Evolutionary conservation across 1,140 invertebrate genomes (phyloP).

Genomic region (Trichonephila inaurata): DNA sequence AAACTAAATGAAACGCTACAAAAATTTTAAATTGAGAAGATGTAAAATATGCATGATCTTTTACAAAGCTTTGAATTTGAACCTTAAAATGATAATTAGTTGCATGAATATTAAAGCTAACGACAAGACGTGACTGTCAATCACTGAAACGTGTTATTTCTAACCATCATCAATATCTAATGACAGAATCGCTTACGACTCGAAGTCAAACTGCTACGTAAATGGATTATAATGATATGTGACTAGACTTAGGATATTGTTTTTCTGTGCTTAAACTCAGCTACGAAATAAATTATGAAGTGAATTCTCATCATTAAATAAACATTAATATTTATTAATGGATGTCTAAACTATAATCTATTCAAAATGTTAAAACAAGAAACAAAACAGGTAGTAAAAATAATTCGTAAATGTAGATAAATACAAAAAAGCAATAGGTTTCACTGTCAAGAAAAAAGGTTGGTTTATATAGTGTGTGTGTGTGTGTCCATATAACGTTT

Average conservation of each 20-base stretch:
- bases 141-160: slow-evolving; percentile 1
- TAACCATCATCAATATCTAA: slow-evolving; percentile 29
- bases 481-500: too few relatives aligned
- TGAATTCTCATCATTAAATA: neutral
- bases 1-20: neutral
- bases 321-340: slow-evolving; percentile 6
- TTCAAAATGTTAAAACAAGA: neutral
- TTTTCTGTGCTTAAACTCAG: neutral
- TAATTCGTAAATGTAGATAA: too few relatives aligned
- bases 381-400: neutral
- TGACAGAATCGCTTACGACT: neutral
- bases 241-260: neutral
- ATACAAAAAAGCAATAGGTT: too few relatives aligned
- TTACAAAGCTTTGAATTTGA: neutral
- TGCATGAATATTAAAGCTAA: slow-evolving; percentile 40
- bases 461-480: too few relatives aligned
- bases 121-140: slow-evolving; percentile 49
- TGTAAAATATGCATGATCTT: neutral
- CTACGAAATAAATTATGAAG: neutral
- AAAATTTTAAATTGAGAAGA: neutral
- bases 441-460: too few relatives aligned
- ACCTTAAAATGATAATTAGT: slow-evolving; percentile 27
- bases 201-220: neutral
- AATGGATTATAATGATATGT: slow-evolving; percentile 29
- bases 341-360: neutral